These are phyloP conservation scores for Ditylenchus weischeri DNA, from an alignment of 2,888 invertebrate species.

Conservation along the genomic window DNA sequence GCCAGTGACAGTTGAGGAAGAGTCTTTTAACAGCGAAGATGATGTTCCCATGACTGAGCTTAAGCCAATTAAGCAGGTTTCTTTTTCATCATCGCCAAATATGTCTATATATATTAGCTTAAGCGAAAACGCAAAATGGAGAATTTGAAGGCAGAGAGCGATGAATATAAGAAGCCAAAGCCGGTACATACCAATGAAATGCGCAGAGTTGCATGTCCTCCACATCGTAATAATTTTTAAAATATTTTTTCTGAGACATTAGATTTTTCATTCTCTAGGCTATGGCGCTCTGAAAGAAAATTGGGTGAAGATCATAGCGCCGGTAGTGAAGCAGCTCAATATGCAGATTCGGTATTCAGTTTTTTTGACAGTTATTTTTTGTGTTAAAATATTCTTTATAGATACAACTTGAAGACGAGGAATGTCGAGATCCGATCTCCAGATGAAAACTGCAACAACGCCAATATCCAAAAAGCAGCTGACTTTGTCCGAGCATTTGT, in stretches of 20 bases:
- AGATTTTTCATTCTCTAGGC: too few relatives aligned
- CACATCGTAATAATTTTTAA: slow-evolving; percentile 70
- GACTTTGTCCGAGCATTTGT: slow-evolving; percentile 96
- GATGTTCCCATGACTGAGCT: slow-evolving; percentile 7
- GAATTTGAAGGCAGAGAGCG: slow-evolving; percentile 4
- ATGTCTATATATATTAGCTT: neutral
- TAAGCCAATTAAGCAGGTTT: neutral
- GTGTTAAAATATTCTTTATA: slow-evolving; percentile 60
- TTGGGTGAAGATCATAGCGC: slow-evolving; percentile 94
- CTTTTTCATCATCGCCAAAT: too few relatives aligned
- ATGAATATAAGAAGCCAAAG: slow-evolving; percentile 19
- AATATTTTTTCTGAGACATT: too few relatives aligned
- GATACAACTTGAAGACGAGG: slow-evolving; percentile 85
- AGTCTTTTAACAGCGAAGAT: neutral
- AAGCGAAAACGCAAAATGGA: slow-evolving; percentile 17
- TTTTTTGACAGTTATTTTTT: slow-evolving; percentile 6
- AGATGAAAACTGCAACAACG: slow-evolving; percentile 72
- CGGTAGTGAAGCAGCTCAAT: slow-evolving; percentile 88
- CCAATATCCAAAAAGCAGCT: slow-evolving; percentile 87
- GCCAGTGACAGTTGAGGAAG: slow-evolving; percentile 18
- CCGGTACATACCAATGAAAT: slow-evolving; percentile 37
- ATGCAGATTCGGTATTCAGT: slow-evolving; percentile 69
- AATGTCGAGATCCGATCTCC: slow-evolving; percentile 78
- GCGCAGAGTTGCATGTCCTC: slow-evolving; percentile 74
- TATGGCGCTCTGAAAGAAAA: slow-evolving; percentile 89